Conservation (phyloP, 2,888 invertebrate species). For the Luperina nickerlii region DNA sequence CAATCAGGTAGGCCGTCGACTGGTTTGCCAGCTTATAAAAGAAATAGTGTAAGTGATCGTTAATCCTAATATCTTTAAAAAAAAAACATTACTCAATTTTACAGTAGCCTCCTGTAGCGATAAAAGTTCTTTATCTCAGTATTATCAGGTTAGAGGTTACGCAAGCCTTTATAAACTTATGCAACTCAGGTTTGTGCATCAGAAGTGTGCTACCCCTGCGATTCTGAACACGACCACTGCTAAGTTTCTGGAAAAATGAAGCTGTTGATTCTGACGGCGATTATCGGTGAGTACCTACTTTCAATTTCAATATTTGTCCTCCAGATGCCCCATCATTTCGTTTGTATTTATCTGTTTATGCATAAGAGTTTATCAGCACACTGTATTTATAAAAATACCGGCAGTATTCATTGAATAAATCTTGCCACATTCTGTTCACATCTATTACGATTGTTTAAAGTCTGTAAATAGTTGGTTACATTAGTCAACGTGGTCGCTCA, state of each 20-base stretch:
- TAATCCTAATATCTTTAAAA: too few species aligned
- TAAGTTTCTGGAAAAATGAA: conserved; percentile 73
- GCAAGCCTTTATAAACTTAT: conserved; percentile 76
- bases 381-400: too few species aligned
- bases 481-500: too few species aligned
- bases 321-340: not conserved
- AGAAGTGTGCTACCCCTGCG: conserved; percentile 78
- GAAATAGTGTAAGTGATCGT: too few species aligned
- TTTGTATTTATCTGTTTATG: too few species aligned
- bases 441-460: not conserved
- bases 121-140: conserved; percentile 12
- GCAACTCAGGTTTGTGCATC: conserved; percentile 22
- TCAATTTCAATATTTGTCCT: not conserved
- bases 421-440: not conserved
- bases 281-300: conserved; percentile 79
- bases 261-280: conserved; percentile 80
- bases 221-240: conserved; percentile 59
- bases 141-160: conserved; percentile 46
- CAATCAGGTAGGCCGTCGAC: too few species aligned
- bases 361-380: too few species aligned
- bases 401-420: not conserved
- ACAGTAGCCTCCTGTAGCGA: not conserved
- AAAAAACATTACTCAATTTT: not conserved
- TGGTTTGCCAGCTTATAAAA: too few species aligned
- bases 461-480: too few species aligned